Conservation (phyloP, 2,888 invertebrate species). For the Sinotaia quadrata region DNA sequence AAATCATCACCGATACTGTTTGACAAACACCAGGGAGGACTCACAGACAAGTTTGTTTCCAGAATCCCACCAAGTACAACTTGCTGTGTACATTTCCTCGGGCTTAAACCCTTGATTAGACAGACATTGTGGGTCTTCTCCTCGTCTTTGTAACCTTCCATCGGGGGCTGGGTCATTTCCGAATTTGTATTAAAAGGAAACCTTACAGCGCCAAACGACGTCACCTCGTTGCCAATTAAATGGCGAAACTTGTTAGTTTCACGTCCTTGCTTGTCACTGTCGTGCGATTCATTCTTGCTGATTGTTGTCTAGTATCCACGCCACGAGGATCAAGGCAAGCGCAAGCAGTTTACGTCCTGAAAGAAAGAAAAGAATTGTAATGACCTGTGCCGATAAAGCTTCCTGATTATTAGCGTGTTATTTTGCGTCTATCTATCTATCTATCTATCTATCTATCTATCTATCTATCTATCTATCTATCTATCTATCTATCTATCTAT, state of each 20-base stretch:
- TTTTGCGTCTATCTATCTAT: background rate
- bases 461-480: background rate
- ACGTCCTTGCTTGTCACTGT: conserved; percentile 5
- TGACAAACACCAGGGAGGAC: conserved; percentile 20
- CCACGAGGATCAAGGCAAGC: too few relatives aligned
- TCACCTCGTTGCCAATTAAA: conserved; percentile 33
- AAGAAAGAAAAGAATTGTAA: too few relatives aligned
- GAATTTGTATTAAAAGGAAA: conserved; percentile 40
- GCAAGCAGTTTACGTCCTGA: too few relatives aligned
- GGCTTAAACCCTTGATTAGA: conserved; percentile 29
- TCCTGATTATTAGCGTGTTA: background rate
- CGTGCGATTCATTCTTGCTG: too few relatives aligned
- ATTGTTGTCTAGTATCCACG: too few relatives aligned
- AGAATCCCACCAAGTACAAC: conserved; percentile 8
- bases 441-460: background rate
- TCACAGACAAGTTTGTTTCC: conserved; percentile 25
- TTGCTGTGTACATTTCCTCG: conserved; percentile 21
- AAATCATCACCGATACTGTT: background rate
- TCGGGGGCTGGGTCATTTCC: conserved; percentile 31
- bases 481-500: background rate
- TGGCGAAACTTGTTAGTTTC: conserved; percentile 32
- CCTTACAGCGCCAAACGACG: conserved; percentile 26
- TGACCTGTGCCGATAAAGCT: too few relatives aligned
- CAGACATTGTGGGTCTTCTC: conserved; percentile 15
- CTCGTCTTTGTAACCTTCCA: background rate